phyloP scores from a whole-genome alignment of 1,140 invertebrate species.

The Nasonia vitripennis region DNA sequence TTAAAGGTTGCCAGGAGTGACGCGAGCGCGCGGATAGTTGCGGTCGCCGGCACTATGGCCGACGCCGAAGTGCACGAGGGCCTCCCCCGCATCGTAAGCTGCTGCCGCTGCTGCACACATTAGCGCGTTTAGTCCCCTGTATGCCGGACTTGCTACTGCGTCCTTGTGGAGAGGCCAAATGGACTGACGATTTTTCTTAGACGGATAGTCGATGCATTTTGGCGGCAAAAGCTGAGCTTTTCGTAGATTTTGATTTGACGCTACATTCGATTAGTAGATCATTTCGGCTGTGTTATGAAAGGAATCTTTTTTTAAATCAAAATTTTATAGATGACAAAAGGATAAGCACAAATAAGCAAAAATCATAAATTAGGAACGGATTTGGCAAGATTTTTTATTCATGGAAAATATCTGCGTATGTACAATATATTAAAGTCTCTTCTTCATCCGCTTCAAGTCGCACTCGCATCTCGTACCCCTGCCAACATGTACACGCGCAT shows the following conservation, averaged over 20 bases:
- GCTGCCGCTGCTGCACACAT: background rate
- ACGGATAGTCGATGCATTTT: no score
- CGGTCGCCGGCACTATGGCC: conserved; percentile 17
- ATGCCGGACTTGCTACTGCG: background rate
- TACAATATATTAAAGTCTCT: conserved; percentile 68
- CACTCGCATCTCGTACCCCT: background rate
- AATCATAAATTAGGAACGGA: conserved; percentile 61
- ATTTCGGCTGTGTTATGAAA: no score
- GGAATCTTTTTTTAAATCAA: no score
- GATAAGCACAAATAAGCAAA: background rate
- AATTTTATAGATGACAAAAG: background rate
- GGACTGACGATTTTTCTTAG: no score
- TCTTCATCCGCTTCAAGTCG: background rate
- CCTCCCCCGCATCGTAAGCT: background rate
- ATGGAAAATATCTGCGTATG: conserved; percentile 74
- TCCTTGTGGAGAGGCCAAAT: no score
- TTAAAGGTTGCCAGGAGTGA: conserved; percentile 46
- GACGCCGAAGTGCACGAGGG: background rate
- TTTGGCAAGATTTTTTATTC: conserved; percentile 70
- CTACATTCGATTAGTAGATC: no score
- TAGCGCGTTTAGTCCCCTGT: background rate
- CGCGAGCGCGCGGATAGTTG: conserved; percentile 40
- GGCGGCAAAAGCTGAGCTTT: no score
- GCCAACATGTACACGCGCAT: background rate
- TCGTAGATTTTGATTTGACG: no score